phyloP scores from a whole-genome alignment of 2,888 invertebrate genomes.

The Pseudococcus longispinus region DNA sequence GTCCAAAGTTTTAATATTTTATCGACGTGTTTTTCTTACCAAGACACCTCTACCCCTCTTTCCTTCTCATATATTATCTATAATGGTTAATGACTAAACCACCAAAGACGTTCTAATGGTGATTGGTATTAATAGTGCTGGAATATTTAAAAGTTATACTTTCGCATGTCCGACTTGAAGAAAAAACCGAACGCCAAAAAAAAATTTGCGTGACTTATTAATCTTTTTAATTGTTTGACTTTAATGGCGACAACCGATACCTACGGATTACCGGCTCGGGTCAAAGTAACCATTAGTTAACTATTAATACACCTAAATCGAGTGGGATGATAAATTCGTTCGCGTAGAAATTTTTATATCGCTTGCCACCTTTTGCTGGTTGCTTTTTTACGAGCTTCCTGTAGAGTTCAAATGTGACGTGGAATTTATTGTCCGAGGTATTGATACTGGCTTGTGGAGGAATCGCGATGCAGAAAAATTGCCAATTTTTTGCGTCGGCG shows the following conservation, averaged over 20 bases:
- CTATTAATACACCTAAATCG: background rate
- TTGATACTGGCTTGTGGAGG: background rate
- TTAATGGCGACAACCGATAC: constrained; percentile 31
- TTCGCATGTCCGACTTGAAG: background rate
- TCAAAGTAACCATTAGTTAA: constrained; percentile 32
- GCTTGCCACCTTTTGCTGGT: background rate
- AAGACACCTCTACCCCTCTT: too few relatives aligned
- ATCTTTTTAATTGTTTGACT: constrained; percentile 35
- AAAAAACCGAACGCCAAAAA: background rate
- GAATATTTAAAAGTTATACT: background rate
- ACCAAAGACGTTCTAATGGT: background rate
- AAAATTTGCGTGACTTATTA: constrained; percentile 43
- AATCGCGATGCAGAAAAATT: background rate
- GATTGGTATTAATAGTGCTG: background rate
- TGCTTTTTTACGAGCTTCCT: background rate
- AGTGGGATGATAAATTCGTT: constrained; percentile 31
- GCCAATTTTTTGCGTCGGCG: background rate
- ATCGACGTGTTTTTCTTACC: background rate
- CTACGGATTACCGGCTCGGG: constrained; percentile 8
- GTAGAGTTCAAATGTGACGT: background rate
- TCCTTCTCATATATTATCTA: too few relatives aligned
- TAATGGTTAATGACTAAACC: background rate
- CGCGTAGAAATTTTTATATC: background rate
- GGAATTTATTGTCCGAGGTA: background rate
- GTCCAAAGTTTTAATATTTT: background rate